These are phyloP conservation scores for Itoplectis maculator DNA, from an alignment of 2,888 invertebrate genomes.

Conservation along the genomic window DNA sequence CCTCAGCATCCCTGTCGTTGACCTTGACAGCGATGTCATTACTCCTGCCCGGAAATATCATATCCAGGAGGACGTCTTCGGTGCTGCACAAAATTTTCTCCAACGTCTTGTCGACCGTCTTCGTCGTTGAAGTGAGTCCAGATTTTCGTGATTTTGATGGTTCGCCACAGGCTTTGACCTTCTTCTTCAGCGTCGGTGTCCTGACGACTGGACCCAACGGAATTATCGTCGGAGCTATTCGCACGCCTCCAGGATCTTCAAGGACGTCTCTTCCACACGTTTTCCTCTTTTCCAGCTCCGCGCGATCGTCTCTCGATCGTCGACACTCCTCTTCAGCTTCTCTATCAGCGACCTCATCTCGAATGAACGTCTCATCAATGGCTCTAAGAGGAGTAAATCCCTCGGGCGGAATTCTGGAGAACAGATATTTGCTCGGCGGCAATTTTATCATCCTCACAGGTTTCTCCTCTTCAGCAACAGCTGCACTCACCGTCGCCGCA, in stretches of 20 bases:
- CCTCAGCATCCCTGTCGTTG: not conserved
- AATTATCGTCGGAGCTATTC: slow-evolving; percentile 75
- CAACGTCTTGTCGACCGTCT: slow-evolving; percentile 70
- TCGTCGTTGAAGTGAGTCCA: slow-evolving; percentile 64
- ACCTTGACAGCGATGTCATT: slow-evolving; percentile 28
- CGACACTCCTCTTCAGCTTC: slow-evolving; percentile 64
- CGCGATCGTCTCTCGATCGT: no score
- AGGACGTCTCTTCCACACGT: no score
- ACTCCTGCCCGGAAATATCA: slow-evolving; percentile 75
- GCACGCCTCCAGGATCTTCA: slow-evolving; percentile 68
- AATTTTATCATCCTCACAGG: slow-evolving; percentile 79
- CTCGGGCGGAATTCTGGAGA: slow-evolving; percentile 76
- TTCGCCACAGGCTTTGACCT: slow-evolving; percentile 69
- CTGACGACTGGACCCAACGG: slow-evolving; percentile 80
- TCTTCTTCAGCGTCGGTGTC: slow-evolving; percentile 74
- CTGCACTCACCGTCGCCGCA: slow-evolving; percentile 54
- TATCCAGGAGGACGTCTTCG: slow-evolving; percentile 78
- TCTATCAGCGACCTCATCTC: slow-evolving; percentile 70
- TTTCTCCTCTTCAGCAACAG: slow-evolving; percentile 31
- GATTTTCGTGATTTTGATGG: slow-evolving; percentile 71
- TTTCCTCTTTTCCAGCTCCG: no score
- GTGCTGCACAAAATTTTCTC: slow-evolving; percentile 75
- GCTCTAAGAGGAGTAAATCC: slow-evolving; percentile 80
- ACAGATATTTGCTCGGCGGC: slow-evolving; percentile 78
- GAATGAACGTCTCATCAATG: slow-evolving; percentile 78